phyloP scores from a whole-genome alignment of 2,797 vertebrate genomes.

The Scolopax rusticola region DNA sequence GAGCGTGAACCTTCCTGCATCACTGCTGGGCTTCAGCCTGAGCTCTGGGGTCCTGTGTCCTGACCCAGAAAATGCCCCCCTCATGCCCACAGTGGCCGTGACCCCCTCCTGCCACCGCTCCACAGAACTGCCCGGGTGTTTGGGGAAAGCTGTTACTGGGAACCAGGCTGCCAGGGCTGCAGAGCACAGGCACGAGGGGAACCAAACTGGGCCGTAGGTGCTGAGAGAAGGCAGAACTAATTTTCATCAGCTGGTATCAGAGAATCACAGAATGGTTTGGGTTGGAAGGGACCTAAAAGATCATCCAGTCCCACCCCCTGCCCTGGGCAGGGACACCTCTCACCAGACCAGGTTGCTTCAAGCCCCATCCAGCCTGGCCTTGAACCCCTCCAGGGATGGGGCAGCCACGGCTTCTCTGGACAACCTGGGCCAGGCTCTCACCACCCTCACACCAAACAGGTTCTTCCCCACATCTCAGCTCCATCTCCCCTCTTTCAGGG shows the following conservation, averaged over 20 bases:
- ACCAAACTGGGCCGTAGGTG: not conserved
- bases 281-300: not conserved
- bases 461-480: too few relatives aligned
- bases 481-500: too few relatives aligned
- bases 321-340: not conserved
- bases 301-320: not conserved
- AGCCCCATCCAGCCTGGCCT: not conserved
- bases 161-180: not conserved
- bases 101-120: not conserved
- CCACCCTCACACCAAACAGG: too few relatives aligned
- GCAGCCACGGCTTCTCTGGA: not conserved
- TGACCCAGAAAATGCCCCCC: not conserved
- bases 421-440: not conserved
- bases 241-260: not conserved
- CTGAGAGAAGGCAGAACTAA: not conserved
- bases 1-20: not conserved
- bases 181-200: not conserved
- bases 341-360: not conserved
- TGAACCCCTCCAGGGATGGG: not conserved
- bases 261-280: not conserved
- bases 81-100: not conserved
- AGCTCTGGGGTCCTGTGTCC: not conserved
- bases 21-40: not conserved
- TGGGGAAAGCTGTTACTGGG: not conserved
- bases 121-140: rapidly evolving